Base-by-base conservation (phyloP, 2,113 vertebrate species). In the Gymnorhina tibicen region DNA sequence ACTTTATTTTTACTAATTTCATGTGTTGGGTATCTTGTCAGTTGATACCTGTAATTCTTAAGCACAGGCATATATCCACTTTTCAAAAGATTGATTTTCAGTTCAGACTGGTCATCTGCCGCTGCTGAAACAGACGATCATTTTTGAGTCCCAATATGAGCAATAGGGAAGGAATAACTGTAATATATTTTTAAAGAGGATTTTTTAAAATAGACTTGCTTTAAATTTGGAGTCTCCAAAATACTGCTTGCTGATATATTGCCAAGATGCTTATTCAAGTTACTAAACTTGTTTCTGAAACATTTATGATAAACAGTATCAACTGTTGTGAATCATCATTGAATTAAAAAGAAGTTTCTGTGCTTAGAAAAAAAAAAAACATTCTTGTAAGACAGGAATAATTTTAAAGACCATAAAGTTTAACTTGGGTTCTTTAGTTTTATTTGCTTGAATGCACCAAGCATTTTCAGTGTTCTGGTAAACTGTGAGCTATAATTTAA, bases 231-330 rank as follows among this genome's bases (percentile, higher is more conserved):
- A 89, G 21, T 33, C 21, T 64, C 7, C 20, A 37, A 64, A 60
- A 60, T 41, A 70, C n/a, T 58, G 3, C 28, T 76, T 84, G 17
- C 6, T 80, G 20, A 72, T 79, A 26, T 9, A 49, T 33, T 84
- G 46, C 49, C n/a, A 74, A 81, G 41, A n/a, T 49, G 21, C 7
- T 75, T 70, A 37, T 50, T 63, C 19, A 59, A 30, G 39, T 86
- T 94, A 27, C 49, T 89, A 60, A 69, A 89, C 19, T 93, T 94
- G 53, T 96, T 94, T 95, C 67, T 91, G n/a, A 95, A 96, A 90
- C 17, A 9, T 79, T 96, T 93, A 62, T 69, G 55, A 82, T 76
- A 50, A 60, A 46, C 63, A 69, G 35, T 69, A 75, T 89, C 22
- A 59, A 50, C 13, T 46, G 42, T 64, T 26, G 20, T 59, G 59